Conservation (phyloP, 2,888 invertebrate species). For the Aradus depressus region DNA sequence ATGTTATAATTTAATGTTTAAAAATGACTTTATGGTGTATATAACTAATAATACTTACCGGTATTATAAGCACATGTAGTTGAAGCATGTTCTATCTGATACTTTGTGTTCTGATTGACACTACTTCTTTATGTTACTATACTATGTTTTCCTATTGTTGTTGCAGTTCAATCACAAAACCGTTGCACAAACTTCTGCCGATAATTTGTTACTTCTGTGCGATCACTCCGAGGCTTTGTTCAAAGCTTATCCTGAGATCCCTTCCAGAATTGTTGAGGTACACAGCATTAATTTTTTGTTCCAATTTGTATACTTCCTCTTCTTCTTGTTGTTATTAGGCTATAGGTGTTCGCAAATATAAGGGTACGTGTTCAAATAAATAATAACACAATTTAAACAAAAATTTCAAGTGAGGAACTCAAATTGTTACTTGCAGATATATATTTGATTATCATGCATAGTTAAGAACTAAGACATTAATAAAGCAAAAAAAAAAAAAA, state of each 20-base stretch:
- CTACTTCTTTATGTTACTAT: slow-evolving; percentile 3
- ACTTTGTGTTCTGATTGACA: neutral
- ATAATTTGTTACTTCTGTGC: slow-evolving; percentile 63
- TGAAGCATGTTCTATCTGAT: neutral
- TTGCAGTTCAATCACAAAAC: slow-evolving; percentile 65
- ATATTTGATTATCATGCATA: neutral
- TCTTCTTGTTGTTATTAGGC: too few relatives aligned
- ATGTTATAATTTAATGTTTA: neutral
- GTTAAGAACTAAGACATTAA: too few relatives aligned
- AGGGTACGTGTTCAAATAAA: too few relatives aligned
- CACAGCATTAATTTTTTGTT: slow-evolving; percentile 17
- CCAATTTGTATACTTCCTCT: too few relatives aligned
- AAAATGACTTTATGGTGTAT: too few relatives aligned
- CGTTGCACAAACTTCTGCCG: slow-evolving; percentile 74
- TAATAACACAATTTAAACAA: too few relatives aligned
- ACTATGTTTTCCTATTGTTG: slow-evolving; percentile 20
- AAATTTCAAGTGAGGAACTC: too few relatives aligned
- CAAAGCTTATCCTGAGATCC: slow-evolving; percentile 58
- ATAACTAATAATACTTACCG: too few relatives aligned
- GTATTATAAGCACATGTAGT: too few relatives aligned
- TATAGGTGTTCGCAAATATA: too few relatives aligned
- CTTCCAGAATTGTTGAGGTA: slow-evolving; percentile 49
- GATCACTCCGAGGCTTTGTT: slow-evolving; percentile 66
- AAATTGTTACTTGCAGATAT: neutral
- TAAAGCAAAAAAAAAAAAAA: neutral